These are phyloP conservation scores for Origma solitaria DNA, from an alignment of 2,113 vertebrate species.

Conservation along the genomic window DNA sequence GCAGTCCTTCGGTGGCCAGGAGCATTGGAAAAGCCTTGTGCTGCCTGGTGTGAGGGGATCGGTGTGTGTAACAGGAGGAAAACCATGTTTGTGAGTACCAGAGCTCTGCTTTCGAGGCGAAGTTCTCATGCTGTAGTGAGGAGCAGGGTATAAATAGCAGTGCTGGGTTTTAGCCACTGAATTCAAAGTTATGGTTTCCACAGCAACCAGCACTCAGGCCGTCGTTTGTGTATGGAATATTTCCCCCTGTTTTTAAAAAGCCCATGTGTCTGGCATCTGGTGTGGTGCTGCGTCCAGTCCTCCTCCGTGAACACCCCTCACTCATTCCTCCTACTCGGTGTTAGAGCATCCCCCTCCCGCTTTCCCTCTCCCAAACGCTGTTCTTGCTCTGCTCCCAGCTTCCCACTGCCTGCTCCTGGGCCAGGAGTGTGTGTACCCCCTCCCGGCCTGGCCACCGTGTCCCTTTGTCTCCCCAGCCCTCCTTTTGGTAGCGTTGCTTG, in stretches of 20 bases:
- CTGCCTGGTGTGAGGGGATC: background rate
- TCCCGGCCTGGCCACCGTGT: background rate
- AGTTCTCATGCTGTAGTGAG: background rate
- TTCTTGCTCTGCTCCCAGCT: background rate
- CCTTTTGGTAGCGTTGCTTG: background rate
- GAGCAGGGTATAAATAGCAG: conserved; percentile 46
- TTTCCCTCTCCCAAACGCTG: background rate
- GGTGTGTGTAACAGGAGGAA: rapidly evolving
- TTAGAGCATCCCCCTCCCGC: background rate
- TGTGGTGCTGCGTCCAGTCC: background rate
- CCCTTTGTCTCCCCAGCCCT: background rate
- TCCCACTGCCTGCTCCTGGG: background rate
- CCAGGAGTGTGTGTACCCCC: background rate
- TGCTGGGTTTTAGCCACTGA: conserved; percentile 20
- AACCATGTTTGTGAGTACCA: background rate
- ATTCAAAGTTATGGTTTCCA: conserved; percentile 68
- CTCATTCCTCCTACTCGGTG: background rate
- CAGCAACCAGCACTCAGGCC: conserved; percentile 50
- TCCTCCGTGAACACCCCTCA: rapidly evolving
- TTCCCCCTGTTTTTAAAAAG: background rate
- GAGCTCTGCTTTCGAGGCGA: background rate
- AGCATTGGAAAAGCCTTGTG: background rate
- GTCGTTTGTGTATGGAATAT: background rate
- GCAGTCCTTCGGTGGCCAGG: background rate
- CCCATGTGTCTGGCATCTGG: background rate